Evolutionary conservation across 2,113 vertebrate species (phyloP).

Genomic region (Saimiri boliviensis): DNA sequence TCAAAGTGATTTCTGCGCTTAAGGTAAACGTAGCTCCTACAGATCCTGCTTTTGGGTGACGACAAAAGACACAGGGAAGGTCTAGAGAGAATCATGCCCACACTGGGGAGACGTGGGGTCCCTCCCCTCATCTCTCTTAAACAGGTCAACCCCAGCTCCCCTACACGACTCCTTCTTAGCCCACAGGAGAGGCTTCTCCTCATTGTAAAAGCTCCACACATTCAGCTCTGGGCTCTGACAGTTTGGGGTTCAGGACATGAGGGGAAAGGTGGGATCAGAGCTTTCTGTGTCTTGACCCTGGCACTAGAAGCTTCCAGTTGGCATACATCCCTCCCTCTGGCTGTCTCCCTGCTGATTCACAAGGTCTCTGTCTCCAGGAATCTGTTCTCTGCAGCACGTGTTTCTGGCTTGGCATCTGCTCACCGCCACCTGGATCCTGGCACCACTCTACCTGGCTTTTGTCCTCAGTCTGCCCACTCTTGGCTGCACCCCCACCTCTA

Average conservation of each 20-base stretch:
- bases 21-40: not conserved
- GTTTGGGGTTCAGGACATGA: not conserved
- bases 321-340: too few relatives aligned
- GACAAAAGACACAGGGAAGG: not conserved
- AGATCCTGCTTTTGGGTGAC: not conserved
- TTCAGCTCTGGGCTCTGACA: not conserved
- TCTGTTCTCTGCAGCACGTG: not conserved
- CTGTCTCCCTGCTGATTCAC: not conserved
- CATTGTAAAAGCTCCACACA: not conserved
- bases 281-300: not conserved
- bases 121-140: not conserved
- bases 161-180: not conserved
- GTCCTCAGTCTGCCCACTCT: not conserved
- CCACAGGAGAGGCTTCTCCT: not conserved
- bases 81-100: not conserved
- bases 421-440: not conserved
- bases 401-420: not conserved
- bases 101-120: accelerated
- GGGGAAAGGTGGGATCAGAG: not conserved
- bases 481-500: accelerated
- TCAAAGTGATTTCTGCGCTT: not conserved
- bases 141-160: not conserved
- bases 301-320: not conserved
- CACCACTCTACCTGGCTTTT: not conserved
- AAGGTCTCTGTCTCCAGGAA: not conserved